Conservation (phyloP, 2,797 vertebrate species). For the Alectoris magna region DNA sequence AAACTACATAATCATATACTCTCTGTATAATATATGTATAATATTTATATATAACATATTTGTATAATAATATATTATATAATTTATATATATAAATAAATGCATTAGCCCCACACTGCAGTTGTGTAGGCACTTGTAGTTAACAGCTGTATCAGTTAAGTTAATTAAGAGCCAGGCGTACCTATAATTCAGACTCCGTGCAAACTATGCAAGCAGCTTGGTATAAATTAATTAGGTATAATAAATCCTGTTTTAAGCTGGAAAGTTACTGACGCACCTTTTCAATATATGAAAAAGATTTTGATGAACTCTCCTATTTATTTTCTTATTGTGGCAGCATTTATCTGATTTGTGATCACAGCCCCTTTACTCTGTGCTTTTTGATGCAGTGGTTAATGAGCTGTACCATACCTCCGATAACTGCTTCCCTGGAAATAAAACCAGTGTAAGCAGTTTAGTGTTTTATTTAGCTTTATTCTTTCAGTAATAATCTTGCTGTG, state of each 20-base stretch:
- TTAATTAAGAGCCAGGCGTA: neutral
- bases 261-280: neutral
- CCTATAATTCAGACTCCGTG: neutral
- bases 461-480: slow-evolving; percentile 65
- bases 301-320: neutral
- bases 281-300: neutral
- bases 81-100: no score
- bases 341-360: neutral
- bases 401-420: neutral
- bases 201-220: neutral
- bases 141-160: neutral
- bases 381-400: neutral
- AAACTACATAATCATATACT: no score
- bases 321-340: neutral
- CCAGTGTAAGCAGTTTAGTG: slow-evolving; percentile 18
- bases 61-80: no score
- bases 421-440: slow-evolving; percentile 46
- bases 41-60: no score
- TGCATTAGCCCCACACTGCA: no score
- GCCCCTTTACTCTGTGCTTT: neutral
- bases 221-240: neutral
- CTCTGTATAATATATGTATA: no score
- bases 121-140: neutral
- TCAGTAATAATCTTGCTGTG: neutral
- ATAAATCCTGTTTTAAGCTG: neutral